Base-by-base conservation (phyloP, 92 coral and sea anemone genomes). In the Diadumene lineata region DNA sequence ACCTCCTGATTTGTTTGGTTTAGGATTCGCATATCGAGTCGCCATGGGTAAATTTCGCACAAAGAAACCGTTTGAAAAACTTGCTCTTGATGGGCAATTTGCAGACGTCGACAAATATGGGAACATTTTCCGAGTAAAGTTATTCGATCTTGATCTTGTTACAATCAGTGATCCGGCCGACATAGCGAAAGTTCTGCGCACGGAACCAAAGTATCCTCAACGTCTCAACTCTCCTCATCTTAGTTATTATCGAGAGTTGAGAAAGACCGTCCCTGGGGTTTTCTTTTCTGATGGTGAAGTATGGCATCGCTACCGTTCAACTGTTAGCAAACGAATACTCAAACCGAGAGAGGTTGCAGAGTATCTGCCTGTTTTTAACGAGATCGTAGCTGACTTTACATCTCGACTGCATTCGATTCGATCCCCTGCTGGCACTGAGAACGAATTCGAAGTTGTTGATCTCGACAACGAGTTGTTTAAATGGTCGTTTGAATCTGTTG, bases 401-500 rank as follows among this genome's bases (percentile, higher is more conserved):
- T 21, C 72, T 63, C 66, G 92, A 60, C 65, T 89, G 48, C 65
- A 90, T 69, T 34, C 79, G 55, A 38, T 74, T 21, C 84, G 88
- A 21, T 66, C 74, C 43, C 73, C 68, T 57, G 7, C 68, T 18
- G 80, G 83, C 8, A 46, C 61, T 23, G 82, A 77, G 0, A 32
- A 34, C 22, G 88, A 80, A 46, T 64, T 78, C 64, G 94, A 89
- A 76, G 77, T 90, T 8, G 30, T 48, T 26, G 76, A 77, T 29
- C 60, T 90, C 26, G 86, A 82, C 64, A 75, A 76, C 38, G 89
- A 86, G 73, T 77, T 89, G 28, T 85, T 86, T 67, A 89, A 86
- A 51, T 86, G 88, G 88, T 86, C 96, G 33, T 90, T 90, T 38
- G 96, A 89, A 75, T 89, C 94, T 28, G 94, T 89, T 15, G 88